Evolutionary conservation across 2,113 vertebrate species (phyloP).

Genomic region (Setophaga kirtlandii): DNA sequence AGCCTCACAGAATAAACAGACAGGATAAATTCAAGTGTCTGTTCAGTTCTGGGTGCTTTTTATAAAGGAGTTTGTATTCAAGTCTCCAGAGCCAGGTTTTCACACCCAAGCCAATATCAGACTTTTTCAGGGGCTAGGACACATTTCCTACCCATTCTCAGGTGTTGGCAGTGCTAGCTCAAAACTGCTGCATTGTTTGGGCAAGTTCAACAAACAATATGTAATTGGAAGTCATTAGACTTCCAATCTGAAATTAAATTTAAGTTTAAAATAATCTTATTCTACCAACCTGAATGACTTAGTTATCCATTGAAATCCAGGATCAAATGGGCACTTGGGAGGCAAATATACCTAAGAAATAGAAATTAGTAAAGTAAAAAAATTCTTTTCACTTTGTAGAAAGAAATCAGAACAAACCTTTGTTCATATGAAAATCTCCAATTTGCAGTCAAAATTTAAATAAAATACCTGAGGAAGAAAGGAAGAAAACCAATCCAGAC

Average conservation of each 20-base stretch:
- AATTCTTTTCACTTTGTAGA: not conserved
- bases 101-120: not conserved
- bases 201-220: not conserved
- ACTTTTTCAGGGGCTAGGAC: not conserved
- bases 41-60: not conserved
- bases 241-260: not conserved
- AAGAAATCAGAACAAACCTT: not conserved
- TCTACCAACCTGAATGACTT: not conserved
- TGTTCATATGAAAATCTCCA: not conserved
- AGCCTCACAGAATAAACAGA: not conserved
- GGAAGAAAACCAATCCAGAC: not conserved
- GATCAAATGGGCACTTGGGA: not conserved
- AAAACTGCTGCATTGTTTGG: not conserved
- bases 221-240: not conserved
- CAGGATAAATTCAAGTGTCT: not conserved
- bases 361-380: not conserved
- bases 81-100: not conserved
- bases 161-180: not conserved
- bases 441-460: not conserved
- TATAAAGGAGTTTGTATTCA: not conserved
- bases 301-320: fast-evolving
- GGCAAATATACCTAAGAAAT: not conserved
- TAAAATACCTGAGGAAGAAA: not conserved
- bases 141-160: not conserved
- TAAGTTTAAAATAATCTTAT: not conserved